Percentiles rank a stretch among this genome's conserved stretches.
Conservation (phyloP, 2,888 invertebrate genomes). For the Orthosia gracilis region DNA sequence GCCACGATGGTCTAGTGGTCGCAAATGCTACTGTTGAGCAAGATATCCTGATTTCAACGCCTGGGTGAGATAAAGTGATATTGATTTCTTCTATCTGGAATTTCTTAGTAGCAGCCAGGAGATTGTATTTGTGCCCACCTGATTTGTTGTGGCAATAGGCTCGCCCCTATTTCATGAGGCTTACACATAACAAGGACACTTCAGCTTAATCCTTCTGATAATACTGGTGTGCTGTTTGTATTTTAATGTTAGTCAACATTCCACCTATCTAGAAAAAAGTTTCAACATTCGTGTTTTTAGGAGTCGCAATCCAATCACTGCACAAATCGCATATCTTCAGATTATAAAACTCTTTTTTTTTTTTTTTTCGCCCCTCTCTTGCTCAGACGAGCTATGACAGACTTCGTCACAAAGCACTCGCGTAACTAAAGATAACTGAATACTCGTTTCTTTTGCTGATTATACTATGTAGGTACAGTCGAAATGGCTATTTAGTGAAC, state of each 20-base stretch:
- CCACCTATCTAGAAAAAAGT: not conserved
- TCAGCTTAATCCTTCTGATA: no score
- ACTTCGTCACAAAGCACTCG: slow-evolving; percentile 9
- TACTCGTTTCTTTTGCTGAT: not conserved
- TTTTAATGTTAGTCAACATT: no score
- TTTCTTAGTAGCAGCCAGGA: no score
- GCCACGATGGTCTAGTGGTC: no score
- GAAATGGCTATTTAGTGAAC: not conserved
- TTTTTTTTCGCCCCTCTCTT: not conserved
- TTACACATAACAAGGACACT: no score
- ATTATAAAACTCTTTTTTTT: slow-evolving; percentile 11
- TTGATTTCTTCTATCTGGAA: no score
- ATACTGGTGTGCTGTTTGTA: not conserved
- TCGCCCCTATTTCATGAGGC: no score
- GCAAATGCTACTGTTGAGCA: no score
- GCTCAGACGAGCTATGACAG: slow-evolving; percentile 7
- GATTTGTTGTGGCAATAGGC: not conserved
- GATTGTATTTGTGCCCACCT: not conserved
- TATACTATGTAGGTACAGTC: not conserved
- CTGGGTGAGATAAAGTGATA: no score
- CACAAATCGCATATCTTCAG: slow-evolving; percentile 12
- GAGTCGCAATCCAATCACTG: slow-evolving; percentile 36
- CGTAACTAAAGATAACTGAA: slow-evolving; percentile 7
- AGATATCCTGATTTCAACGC: no score
- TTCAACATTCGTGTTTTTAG: slow-evolving; percentile 11